These are phyloP conservation scores for Falco columbarius DNA, from an alignment of 2,797 vertebrate genomes.

Conservation along the genomic window DNA sequence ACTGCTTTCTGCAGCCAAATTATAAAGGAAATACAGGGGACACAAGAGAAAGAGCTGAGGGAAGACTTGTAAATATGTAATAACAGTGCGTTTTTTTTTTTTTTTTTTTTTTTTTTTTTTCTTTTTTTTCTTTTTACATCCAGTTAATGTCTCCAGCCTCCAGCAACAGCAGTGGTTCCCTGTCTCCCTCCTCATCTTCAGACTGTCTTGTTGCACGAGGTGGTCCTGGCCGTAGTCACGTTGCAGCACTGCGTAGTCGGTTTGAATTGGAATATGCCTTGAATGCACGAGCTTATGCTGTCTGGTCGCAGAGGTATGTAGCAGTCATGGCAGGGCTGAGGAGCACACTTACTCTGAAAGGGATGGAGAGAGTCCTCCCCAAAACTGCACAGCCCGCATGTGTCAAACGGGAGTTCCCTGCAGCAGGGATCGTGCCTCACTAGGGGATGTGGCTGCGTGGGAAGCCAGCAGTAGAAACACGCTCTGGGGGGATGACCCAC, in stretches of 20 bases:
- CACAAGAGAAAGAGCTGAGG: not conserved
- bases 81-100: not conserved
- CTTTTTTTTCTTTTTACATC: not conserved
- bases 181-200: slow-evolving; percentile 91
- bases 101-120: not conserved
- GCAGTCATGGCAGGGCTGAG: fast-evolving
- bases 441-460: not conserved
- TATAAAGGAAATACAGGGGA: not conserved
- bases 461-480: not conserved
- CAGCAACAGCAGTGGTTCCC: slow-evolving; percentile 94
- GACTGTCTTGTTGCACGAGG: slow-evolving; percentile 85
- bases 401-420: not conserved
- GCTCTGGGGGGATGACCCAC: not conserved
- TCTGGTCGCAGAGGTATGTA: slow-evolving; percentile 85
- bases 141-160: slow-evolving; percentile 94
- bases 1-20: not conserved
- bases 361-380: not conserved
- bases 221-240: slow-evolving; percentile 89
- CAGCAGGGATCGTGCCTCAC: not conserved
- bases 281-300: slow-evolving; percentile 83
- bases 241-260: slow-evolving; percentile 87
- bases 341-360: not conserved
- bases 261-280: slow-evolving; percentile 93
- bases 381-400: fast-evolving
- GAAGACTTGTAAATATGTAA: not conserved